Evolutionary conservation across 2,888 invertebrate species (phyloP).

Genomic region (Caradrina clavipalpis): DNA sequence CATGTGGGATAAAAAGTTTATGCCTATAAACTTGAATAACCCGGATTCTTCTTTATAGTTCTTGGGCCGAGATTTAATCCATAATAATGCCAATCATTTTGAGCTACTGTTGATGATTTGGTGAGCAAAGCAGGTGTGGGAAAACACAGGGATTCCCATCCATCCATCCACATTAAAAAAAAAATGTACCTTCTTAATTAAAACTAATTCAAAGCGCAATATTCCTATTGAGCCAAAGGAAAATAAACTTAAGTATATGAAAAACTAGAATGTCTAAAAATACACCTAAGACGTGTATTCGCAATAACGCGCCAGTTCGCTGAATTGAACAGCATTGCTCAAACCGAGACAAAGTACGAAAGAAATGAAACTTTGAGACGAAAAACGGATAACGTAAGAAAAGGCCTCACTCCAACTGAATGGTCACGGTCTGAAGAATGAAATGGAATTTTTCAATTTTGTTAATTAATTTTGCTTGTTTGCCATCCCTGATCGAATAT

Average conservation of each 20-base stretch:
- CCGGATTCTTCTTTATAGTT: too few species aligned
- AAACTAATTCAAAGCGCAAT: too few species aligned
- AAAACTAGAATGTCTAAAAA: slow-evolving; percentile 4
- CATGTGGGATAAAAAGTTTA: neutral
- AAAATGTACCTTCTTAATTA: too few species aligned
- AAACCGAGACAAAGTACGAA: slow-evolving; percentile 21
- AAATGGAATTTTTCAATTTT: slow-evolving; percentile 58
- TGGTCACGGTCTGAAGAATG: slow-evolving; percentile 40
- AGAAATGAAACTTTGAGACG: slow-evolving; percentile 15
- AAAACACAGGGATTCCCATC: too few species aligned
- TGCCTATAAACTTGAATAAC: neutral
- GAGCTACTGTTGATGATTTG: too few species aligned
- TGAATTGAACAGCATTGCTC: slow-evolving; percentile 35
- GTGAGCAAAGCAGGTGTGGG: too few species aligned
- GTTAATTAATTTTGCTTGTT: slow-evolving; percentile 58
- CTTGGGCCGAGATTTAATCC: too few species aligned
- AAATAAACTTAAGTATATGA: too few species aligned
- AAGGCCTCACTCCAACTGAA: slow-evolving; percentile 38
- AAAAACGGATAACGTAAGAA: slow-evolving; percentile 30
- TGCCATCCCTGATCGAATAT: slow-evolving; percentile 39
- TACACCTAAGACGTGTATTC: slow-evolving; percentile 16
- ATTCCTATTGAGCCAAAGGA: too few species aligned
- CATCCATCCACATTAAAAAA: too few species aligned
- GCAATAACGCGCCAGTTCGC: slow-evolving; percentile 32
- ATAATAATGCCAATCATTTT: too few species aligned